Evolutionary conservation across 2,888 invertebrate genomes (phyloP), one percentile per base, ranked within the genome.

Genomic region (Thyatira batis): DNA sequence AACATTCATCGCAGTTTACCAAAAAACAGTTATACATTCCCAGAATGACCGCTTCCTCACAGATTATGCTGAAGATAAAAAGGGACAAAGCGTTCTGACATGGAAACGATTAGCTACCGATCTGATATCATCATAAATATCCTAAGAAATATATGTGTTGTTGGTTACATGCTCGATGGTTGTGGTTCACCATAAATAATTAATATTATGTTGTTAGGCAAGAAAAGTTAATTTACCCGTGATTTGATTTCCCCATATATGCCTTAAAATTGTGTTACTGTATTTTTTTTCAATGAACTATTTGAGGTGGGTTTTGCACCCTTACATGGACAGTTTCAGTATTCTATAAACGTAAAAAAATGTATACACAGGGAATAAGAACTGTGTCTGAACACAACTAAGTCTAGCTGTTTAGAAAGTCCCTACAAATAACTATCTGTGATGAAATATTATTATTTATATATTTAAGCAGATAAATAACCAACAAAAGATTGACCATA

Each of bases 401-500:
- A n/a, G n/a, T n/a, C n/a, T n/a, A n/a, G n/a, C n/a, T n/a, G n/a
- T n/a, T n/a, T n/a, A n/a, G n/a, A n/a, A n/a, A n/a, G n/a, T n/a
- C n/a, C n/a, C n/a, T n/a, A n/a, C n/a, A n/a, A n/a, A n/a, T n/a
- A n/a, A n/a, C n/a, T n/a, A n/a, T n/a, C n/a, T n/a, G n/a, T n/a
- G n/a, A n/a, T n/a, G n/a, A n/a, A n/a, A n/a, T 30, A 11, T 30
- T 2, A 1, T 30, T 30, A 30, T 3, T 30, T 30, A 10, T 30
- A 30, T 1, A 1, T 30, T 30, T 11, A 44, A 11, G 20, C n/a
- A 21, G 9, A 21, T n/a, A 11, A 20, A 28, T 6, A 6, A n/a
- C n/a, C n/a, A n/a, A n/a, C 2, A 39, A 39, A n/a, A 39, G 6
- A 39, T n/a, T 39, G 13, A 23, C 45, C 80, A 79, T 73, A 71